Evolutionary conservation across 2,888 invertebrate genomes (phyloP), one percentile per base, ranked within the genome.

Genomic region (Kryphioiulus occultus): DNA sequence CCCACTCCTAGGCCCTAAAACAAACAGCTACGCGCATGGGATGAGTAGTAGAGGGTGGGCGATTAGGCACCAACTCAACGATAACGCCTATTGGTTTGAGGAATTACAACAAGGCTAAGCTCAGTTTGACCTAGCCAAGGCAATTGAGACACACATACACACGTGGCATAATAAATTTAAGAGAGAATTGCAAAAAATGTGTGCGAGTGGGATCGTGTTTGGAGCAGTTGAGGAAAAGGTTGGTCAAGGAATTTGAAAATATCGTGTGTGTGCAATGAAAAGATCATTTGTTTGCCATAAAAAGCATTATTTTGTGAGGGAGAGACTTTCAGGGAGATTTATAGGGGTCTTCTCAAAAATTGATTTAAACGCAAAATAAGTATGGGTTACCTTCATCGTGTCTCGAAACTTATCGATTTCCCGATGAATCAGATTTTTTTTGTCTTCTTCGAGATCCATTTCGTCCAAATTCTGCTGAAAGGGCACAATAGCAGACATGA

Each of bases 341-440:
- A 47, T 47, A 17, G 47, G 47, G 47, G 47, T 17, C 47, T 47
- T 47, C 12, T 9, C 17, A 82, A 32, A 82, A 82, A 2, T 3
- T 3, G 22, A 82, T 82, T 10, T 32, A 12, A 82, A 7, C 12
- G 17, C 17, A 82, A 82, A 82, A 82, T 82, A 26, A 32, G 26
- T 26, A 86, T 26, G 89, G 90, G 93, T 94, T 95, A 97, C 97
- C 96, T 97, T 97, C 95, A 97, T 98, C 90, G 97, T 96, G 93
- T 98, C 98, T 89, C 99, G 95, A 93, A 99, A 99, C 93, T 97
- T 98, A 91, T 97, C 97, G 92, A 99, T 99, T 94, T 99, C 99
- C 90, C 98, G 94, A 91, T 97, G 97, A 90, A 99, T 99, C 90
- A 99, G 94, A 92, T 98, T 97, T 86, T 98, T 95, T 92, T 98